These are phyloP conservation scores for Thecophora atra DNA, from an alignment of 2,888 invertebrate genomes.

Conservation along the genomic window DNA sequence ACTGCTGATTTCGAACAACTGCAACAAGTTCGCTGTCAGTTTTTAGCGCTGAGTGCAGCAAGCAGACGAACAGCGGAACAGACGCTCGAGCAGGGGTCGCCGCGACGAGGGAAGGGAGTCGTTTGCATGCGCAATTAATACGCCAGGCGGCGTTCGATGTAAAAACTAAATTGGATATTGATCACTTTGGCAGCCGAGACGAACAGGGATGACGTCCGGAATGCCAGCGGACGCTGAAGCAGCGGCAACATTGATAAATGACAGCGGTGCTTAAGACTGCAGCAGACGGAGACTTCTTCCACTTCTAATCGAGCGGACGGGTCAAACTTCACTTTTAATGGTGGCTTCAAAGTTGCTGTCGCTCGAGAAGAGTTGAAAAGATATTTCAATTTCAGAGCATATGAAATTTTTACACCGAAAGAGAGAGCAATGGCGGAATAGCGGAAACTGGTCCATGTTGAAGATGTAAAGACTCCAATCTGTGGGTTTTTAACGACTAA, in stretches of 20 bases:
- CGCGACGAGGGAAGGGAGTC: background rate
- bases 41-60: background rate
- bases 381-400: no score
- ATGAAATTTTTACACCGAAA: no score
- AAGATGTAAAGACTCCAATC: no score
- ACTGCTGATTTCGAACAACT: constrained; percentile 35
- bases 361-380: background rate
- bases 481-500: no score
- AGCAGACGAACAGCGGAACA: background rate
- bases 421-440: no score
- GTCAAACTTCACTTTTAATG: no score
- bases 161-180: constrained; percentile 35
- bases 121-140: constrained; percentile 33
- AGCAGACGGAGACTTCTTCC: no score
- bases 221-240: background rate
- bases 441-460: no score
- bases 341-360: background rate
- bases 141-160: constrained; percentile 32
- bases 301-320: no score
- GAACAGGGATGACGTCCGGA: constrained; percentile 19
- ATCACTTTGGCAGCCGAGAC: constrained; percentile 23
- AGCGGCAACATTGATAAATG: background rate
- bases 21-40: constrained; percentile 7
- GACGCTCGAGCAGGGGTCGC: background rate
- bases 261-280: background rate